Evolutionary conservation across 2,888 invertebrate genomes (phyloP).

Genomic region (Andrena praecox): DNA sequence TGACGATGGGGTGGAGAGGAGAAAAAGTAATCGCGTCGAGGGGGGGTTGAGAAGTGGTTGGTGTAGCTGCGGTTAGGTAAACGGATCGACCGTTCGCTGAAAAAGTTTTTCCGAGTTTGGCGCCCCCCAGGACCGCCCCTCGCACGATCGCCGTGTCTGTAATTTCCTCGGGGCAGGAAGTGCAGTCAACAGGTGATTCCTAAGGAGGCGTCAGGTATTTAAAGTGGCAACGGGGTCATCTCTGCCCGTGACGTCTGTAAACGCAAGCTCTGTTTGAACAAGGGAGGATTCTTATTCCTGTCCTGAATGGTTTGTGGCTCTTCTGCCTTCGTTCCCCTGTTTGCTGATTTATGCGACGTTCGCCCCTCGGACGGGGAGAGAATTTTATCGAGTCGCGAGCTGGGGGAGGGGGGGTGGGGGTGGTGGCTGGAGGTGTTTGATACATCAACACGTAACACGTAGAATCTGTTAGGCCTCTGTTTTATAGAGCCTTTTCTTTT

Average conservation of each 20-base stretch:
- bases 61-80: constrained; percentile 50
- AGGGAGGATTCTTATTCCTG: neutral
- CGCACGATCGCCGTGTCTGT: constrained; percentile 62
- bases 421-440: too few species aligned
- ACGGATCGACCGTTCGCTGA: constrained; percentile 66
- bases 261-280: constrained; percentile 15
- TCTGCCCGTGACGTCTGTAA: constrained; percentile 44
- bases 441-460: too few species aligned
- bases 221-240: constrained; percentile 57
- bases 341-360: neutral
- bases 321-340: neutral
- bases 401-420: too few species aligned
- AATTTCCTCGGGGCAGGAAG: constrained; percentile 70
- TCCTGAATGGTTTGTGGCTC: neutral
- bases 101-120: constrained; percentile 62
- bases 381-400: too few species aligned
- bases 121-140: constrained; percentile 17
- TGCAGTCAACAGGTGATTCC: constrained; percentile 74
- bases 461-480: too few species aligned
- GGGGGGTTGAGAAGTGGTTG: constrained; percentile 30
- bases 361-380: neutral
- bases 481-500: too few species aligned
- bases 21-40: neutral
- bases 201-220: constrained; percentile 62
- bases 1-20: too few species aligned